phyloP scores from a whole-genome alignment of 2,888 invertebrate species.

The Seira sanloemensis region DNA sequence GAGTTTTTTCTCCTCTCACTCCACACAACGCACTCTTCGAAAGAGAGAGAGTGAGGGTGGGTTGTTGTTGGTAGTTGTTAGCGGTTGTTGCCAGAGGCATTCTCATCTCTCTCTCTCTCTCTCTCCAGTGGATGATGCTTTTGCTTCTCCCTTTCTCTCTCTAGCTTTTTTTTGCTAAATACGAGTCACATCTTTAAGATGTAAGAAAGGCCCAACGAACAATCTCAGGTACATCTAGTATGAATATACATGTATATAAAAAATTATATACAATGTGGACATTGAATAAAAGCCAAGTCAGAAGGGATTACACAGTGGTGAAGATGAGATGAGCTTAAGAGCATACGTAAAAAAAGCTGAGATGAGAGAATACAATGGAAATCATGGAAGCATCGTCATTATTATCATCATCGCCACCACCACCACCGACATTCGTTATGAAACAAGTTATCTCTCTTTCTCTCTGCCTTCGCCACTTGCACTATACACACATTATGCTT shows the following conservation, averaged over 20 bases:
- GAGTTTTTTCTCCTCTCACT: conserved; percentile 73
- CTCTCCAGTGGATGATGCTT: too few species aligned
- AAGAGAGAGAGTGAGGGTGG: conserved; percentile 69
- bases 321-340: conserved; percentile 6
- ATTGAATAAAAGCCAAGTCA: not conserved
- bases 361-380: conserved; percentile 12
- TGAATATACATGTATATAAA: not conserved
- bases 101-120: conserved; percentile 28
- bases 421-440: conserved; percentile 1
- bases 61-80: conserved; percentile 73
- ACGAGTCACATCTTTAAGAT: not conserved
- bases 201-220: not conserved
- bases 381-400: not conserved
- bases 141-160: too few species aligned
- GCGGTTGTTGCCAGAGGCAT: conserved; percentile 73
- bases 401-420: not conserved
- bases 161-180: conserved; percentile 15
- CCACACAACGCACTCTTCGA: conserved; percentile 34
- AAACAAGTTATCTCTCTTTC: conserved; percentile 9
- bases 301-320: not conserved
- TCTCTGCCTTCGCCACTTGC: not conserved
- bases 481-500: not conserved
- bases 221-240: not conserved
- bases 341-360: not conserved
- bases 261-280: too few species aligned